These are phyloP conservation scores for Trematocara unimaculatum DNA, from an alignment of 2,113 vertebrate species.

Conservation along the genomic window DNA sequence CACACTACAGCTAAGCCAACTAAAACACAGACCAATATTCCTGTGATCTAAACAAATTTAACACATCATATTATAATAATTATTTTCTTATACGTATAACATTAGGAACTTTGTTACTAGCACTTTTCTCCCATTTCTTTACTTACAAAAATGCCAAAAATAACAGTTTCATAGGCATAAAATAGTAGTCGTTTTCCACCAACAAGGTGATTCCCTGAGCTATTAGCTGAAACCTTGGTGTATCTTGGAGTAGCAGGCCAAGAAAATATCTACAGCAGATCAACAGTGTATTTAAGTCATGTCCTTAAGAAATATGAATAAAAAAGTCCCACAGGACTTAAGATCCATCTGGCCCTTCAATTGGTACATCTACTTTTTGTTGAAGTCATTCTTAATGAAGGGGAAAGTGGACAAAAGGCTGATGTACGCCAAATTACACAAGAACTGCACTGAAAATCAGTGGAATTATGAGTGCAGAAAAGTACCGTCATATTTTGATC, in stretches of 20 bases:
- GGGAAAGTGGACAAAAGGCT: not conserved
- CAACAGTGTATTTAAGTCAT: not conserved
- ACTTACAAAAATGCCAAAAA: not conserved
- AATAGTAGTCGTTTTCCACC: not conserved
- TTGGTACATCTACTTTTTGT: not conserved
- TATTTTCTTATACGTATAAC: no score
- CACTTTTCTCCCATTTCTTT: not conserved
- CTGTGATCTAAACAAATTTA: no score
- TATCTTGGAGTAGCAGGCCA: not conserved
- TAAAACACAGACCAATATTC: no score
- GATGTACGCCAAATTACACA: not conserved
- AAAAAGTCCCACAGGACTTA: not conserved
- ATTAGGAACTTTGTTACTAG: not conserved
- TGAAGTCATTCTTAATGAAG: not conserved
- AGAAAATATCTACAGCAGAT: not conserved
- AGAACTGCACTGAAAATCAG: not conserved
- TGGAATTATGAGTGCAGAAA: not conserved
- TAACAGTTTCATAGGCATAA: not conserved
- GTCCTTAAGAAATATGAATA: not conserved
- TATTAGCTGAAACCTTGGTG: not conserved
- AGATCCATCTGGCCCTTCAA: not conserved
- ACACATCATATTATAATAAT: no score
- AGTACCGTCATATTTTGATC: not conserved
- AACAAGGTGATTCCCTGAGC: not conserved
- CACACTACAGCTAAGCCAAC: no score